Percentiles rank a stretch among this genome's conserved stretches.
These are phyloP conservation scores for Lepus americanus DNA, from an alignment of 2,113 vertebrate genomes.

Conservation along the genomic window DNA sequence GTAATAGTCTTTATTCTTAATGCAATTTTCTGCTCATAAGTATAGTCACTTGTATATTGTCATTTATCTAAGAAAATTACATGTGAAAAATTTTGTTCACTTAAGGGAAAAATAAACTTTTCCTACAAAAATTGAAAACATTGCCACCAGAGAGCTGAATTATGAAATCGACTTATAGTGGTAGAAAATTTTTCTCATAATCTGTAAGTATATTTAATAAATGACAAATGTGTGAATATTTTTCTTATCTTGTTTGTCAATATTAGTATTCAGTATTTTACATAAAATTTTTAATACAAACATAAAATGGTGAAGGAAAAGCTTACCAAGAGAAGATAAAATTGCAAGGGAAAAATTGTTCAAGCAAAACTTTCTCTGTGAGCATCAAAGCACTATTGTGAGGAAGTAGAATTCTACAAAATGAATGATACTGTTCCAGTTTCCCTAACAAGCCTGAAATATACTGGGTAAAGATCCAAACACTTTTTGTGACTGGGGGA, in stretches of 20 bases:
- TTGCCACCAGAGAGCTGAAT: not conserved
- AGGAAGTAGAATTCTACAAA: not conserved
- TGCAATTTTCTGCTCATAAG: not conserved
- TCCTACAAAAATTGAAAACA: not conserved
- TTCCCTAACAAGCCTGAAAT: not conserved
- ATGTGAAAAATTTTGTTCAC: not conserved
- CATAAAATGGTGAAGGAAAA: not conserved
- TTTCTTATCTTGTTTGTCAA: not conserved
- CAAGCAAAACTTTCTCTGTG: not conserved
- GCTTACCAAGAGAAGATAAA: not conserved
- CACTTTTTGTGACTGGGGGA: not conserved
- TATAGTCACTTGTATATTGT: not conserved
- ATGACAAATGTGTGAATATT: not conserved
- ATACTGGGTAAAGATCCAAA: not conserved
- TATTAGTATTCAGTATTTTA: not conserved
- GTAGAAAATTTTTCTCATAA: not conserved
- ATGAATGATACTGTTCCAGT: not conserved
- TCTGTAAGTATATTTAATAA: not conserved
- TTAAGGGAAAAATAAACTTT: not conserved
- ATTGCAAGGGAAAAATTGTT: not conserved
- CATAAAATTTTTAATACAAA: not conserved
- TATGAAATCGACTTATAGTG: not conserved
- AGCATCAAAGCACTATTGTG: not conserved
- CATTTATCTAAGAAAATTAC: slow-evolving; percentile 17
- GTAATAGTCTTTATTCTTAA: slow-evolving; percentile 21